Percentiles rank a stretch among this genome's conserved stretches.
Evolutionary conservation across 2,888 invertebrate genomes (phyloP).

Genomic region (Sesamia inferens): DNA sequence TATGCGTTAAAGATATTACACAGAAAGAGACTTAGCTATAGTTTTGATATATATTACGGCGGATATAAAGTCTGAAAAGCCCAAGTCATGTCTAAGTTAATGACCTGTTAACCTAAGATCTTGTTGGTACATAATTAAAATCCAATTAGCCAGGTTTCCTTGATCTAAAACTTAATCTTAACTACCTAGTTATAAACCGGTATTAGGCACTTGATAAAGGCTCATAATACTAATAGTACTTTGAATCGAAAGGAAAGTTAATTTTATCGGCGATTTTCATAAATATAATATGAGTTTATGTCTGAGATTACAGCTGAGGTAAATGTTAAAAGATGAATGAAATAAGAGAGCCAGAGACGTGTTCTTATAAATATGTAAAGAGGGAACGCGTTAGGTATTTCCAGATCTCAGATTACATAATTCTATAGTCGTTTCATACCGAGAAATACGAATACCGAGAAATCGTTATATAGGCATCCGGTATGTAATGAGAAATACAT

Average conservation of each 20-base stretch:
- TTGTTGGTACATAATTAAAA: slow-evolving; percentile 5
- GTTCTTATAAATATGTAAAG: slow-evolving; percentile 46
- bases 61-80: neutral
- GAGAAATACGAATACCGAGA: slow-evolving; percentile 7
- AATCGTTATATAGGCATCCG: slow-evolving; percentile 14
- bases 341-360: slow-evolving; percentile 13
- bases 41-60: neutral
- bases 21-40: neutral
- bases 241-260: slow-evolving; percentile 12
- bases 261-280: slow-evolving; percentile 29
- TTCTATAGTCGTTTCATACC: slow-evolving; percentile 20
- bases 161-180: neutral
- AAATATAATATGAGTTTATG: slow-evolving; percentile 21
- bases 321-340: slow-evolving; percentile 34
- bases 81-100: slow-evolving; percentile 6
- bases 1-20: neutral
- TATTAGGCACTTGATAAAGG: neutral
- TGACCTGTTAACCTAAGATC: neutral
- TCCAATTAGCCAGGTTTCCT: neutral
- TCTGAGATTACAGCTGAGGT: slow-evolving; percentile 15
- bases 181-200: neutral
- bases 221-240: neutral
- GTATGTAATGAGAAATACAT: neutral
- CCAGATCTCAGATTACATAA: slow-evolving; percentile 26
- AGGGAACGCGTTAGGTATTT: slow-evolving; percentile 19